phyloP scores from a whole-genome alignment of 2,888 invertebrate species.

The Troides helena region DNA sequence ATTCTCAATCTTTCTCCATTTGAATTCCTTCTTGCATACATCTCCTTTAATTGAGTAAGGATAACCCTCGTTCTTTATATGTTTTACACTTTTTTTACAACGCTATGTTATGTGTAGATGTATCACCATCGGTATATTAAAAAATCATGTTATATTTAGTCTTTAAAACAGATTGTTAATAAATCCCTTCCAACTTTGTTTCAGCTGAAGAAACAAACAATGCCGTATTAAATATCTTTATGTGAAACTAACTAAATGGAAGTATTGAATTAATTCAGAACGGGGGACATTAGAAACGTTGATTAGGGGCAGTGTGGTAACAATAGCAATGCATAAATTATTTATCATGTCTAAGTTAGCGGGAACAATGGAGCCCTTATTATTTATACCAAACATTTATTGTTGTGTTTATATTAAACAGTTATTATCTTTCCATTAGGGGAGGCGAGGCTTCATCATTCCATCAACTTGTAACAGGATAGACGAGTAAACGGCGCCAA shows the following conservation, averaged over 20 bases:
- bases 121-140: no score
- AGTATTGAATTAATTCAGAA: slow-evolving; percentile 15
- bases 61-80: no score
- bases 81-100: no score
- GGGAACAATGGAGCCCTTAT: slow-evolving; percentile 29
- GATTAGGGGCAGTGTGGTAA: slow-evolving; percentile 6
- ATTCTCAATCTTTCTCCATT: no score
- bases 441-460: slow-evolving; percentile 31
- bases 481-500: slow-evolving; percentile 34
- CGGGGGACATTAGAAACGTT: slow-evolving; percentile 10
- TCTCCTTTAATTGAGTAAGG: no score
- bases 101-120: no score
- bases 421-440: slow-evolving; percentile 61
- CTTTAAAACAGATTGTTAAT: neutral
- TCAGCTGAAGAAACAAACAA: neutral
- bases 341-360: slow-evolving; percentile 5
- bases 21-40: no score
- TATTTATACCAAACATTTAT: slow-evolving; percentile 37
- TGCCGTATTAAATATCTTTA: neutral
- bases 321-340: slow-evolving; percentile 8
- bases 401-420: slow-evolving; percentile 45
- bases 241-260: neutral
- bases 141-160: no score
- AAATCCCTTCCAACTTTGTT: neutral
- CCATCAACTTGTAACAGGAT: slow-evolving; percentile 42